A percentile compares a stretch with the other conserved stretches of the same genome.
These are phyloP conservation scores for Passerina amoena DNA, from an alignment of 2,113 vertebrate genomes.

Conservation along the genomic window DNA sequence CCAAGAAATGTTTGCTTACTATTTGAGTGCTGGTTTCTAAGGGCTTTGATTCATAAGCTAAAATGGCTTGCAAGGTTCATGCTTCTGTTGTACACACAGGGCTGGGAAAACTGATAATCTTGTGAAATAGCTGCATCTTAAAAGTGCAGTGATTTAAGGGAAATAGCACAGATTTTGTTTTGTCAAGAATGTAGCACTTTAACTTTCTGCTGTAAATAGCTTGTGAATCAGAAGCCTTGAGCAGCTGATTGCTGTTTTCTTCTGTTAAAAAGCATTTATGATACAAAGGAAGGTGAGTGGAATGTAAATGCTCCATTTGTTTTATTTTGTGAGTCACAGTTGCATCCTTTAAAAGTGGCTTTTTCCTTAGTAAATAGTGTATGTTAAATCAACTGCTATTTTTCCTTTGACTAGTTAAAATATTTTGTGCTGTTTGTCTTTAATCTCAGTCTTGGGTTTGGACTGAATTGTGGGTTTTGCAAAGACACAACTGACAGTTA, in stretches of 20 bases:
- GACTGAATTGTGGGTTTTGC: neutral
- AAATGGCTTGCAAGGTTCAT: neutral
- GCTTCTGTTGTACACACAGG: neutral
- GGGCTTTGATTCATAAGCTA: constrained; percentile 5
- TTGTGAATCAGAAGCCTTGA: constrained; percentile 43
- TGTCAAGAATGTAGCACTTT: neutral
- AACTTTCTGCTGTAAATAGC: neutral
- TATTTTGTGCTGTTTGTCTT: neutral
- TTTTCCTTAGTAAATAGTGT: neutral
- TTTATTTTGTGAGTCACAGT: neutral
- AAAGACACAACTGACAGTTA: neutral
- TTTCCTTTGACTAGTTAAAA: neutral
- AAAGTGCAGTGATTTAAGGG: neutral
- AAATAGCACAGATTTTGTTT: neutral
- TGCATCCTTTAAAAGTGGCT: neutral
- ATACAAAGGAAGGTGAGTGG: neutral
- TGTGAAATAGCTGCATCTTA: neutral
- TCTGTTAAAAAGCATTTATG: neutral
- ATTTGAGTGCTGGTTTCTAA: neutral
- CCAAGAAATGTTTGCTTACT: neutral
- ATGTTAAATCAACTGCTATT: neutral
- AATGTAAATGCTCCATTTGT: neutral
- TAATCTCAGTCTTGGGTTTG: neutral
- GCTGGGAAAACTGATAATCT: neutral
- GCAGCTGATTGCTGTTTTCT: neutral